A percentile compares a stretch with the other conserved stretches of the same genome.
These are phyloP conservation scores for Caracal caracal DNA, from an alignment of 2,113 vertebrate species.

Conservation along the genomic window DNA sequence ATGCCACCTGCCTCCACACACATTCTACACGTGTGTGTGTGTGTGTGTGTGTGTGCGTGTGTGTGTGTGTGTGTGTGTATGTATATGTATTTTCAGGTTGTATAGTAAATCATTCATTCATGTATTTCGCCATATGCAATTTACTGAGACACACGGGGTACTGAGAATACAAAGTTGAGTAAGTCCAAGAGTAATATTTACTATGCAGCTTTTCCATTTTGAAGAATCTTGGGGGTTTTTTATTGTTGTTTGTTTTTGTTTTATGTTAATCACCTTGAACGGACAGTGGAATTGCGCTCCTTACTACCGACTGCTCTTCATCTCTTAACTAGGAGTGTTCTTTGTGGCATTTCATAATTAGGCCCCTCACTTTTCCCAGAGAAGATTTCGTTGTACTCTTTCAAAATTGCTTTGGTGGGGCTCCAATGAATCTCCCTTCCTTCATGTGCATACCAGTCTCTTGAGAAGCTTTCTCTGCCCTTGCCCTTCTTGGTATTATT, in stretches of 20 bases:
- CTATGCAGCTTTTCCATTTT: not conserved
- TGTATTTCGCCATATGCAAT: not conserved
- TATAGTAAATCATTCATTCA: not conserved
- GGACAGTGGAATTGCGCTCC: not conserved
- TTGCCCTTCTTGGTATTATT: not conserved
- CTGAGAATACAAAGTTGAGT: not conserved
- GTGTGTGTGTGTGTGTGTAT: not conserved
- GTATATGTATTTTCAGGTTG: not conserved
- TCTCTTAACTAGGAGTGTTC: not conserved
- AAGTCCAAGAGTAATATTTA: not conserved
- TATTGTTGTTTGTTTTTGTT: not conserved
- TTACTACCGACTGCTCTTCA: not conserved
- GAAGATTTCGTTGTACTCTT: conserved; percentile 2
- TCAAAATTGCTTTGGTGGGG: not conserved
- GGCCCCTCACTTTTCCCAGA: not conserved
- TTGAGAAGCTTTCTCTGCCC: not conserved
- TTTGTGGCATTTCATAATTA: not conserved
- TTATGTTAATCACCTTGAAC: not conserved
- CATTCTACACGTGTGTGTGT: not conserved
- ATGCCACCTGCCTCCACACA: not conserved
- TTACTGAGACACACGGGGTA: not conserved
- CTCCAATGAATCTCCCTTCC: not conserved
- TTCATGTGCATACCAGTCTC: not conserved
- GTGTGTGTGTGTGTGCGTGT: too few species aligned
- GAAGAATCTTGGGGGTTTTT: not conserved